phyloP scores from a whole-genome alignment of 2,113 vertebrate genomes.

The Trochalopteron elliotii region DNA sequence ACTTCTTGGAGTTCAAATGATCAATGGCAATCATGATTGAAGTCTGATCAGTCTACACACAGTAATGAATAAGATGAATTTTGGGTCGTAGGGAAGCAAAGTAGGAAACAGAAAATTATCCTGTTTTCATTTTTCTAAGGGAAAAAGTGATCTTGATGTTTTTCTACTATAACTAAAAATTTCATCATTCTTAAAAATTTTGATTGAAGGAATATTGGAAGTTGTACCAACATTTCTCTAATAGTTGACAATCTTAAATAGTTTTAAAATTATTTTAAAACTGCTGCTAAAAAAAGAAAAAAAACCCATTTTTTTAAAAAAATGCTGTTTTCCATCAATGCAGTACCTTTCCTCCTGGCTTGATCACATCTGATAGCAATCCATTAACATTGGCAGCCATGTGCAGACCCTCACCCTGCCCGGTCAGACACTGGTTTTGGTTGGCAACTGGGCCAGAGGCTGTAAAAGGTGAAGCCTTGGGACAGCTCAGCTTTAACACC shows the following conservation, averaged over 20 bases:
- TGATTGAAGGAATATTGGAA: neutral
- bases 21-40: neutral
- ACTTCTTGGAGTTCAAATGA: neutral
- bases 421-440: neutral
- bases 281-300: neutral
- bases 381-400: neutral
- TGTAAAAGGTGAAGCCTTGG: neutral
- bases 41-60: neutral
- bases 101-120: neutral
- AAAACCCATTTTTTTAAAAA: rapidly evolving
- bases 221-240: neutral
- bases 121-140: neutral
- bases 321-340: neutral
- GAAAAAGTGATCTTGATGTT: neutral
- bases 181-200: neutral
- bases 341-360: neutral
- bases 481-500: neutral
- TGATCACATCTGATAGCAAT: neutral
- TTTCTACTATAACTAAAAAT: neutral
- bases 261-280: neutral
- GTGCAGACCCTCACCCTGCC: rapidly evolving
- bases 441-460: neutral
- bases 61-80: neutral
- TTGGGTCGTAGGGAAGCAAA: neutral
- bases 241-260: neutral